phyloP scores from a whole-genome alignment of 2,888 invertebrate genomes.

The Poecilobothrus nobilitatus region DNA sequence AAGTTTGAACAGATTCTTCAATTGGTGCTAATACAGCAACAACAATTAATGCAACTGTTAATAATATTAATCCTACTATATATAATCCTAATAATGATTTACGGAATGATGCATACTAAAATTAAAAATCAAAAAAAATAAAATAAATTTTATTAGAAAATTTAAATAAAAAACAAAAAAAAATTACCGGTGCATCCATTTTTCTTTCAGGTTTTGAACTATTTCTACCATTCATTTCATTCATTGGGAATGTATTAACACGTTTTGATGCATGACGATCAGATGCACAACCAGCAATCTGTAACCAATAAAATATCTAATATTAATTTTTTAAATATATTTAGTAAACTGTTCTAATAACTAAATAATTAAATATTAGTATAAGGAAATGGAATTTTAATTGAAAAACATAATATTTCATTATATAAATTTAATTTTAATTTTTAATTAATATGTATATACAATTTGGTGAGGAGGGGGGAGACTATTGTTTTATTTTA shows the following conservation, averaged over 20 bases:
- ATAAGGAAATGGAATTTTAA: conserved; percentile 24
- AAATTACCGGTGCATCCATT: conserved; percentile 66
- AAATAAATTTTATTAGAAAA: conserved; percentile 12
- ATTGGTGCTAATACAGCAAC: conserved; percentile 69
- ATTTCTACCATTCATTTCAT: conserved; percentile 58
- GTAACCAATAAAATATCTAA: conserved; percentile 44
- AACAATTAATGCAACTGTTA: conserved; percentile 65
- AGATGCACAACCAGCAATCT: conserved; percentile 69
- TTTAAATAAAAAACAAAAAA: background rate
- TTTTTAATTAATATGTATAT: conserved; percentile 17
- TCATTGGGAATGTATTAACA: conserved; percentile 77
- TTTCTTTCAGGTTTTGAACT: conserved; percentile 59
- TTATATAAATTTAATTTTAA: conserved; percentile 18
- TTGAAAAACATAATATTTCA: conserved; percentile 24
- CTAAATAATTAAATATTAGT: conserved; percentile 23
- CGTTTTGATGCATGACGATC: conserved; percentile 64
- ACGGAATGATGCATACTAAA: conserved; percentile 66
- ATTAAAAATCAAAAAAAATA: background rate
- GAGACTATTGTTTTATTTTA: no score
- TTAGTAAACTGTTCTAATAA: conserved; percentile 26
- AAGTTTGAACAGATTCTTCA: conserved; percentile 48
- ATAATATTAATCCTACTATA: conserved; percentile 57
- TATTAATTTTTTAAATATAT: conserved; percentile 27
- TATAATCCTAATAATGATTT: conserved; percentile 72
- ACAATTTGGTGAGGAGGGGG: no score